Evolutionary conservation across 2,113 vertebrate species (phyloP).

Genomic region (Monopterus albus): DNA sequence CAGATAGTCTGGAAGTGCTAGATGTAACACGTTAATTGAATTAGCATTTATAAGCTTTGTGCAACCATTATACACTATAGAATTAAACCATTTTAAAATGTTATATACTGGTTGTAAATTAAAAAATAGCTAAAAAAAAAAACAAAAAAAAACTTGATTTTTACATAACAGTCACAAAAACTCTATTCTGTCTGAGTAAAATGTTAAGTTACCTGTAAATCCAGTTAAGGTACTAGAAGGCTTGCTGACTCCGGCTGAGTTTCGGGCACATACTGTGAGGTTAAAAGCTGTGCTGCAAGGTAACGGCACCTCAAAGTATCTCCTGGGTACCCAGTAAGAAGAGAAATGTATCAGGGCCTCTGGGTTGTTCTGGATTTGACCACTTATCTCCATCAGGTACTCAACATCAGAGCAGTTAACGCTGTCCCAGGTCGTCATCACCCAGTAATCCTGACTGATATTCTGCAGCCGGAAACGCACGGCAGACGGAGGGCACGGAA

Average conservation of each 20-base stretch:
- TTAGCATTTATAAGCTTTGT: no score
- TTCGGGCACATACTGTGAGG: conserved; percentile 71
- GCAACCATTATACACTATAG: no score
- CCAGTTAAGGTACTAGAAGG: conserved; percentile 57
- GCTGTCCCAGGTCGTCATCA: conserved; percentile 66
- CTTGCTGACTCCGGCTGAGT: conserved; percentile 68
- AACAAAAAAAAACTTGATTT: no score
- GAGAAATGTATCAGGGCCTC: conserved; percentile 57
- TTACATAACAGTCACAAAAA: no score
- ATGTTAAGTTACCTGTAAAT: conserved; percentile 68
- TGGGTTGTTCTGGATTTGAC: conserved; percentile 65
- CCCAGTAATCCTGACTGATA: conserved; percentile 58
- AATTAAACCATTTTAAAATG: no score
- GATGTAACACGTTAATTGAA: no score
- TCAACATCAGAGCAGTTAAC: conserved; percentile 69
- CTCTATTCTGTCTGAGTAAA: no score
- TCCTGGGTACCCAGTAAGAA: conserved; percentile 78
- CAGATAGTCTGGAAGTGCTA: accelerated
- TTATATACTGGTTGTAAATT: no score
- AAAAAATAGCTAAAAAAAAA: no score
- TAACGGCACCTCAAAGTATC: conserved; percentile 79
- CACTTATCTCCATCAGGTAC: conserved; percentile 71
- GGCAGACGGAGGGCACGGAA: conserved; percentile 75
- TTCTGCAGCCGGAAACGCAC: conserved; percentile 51
- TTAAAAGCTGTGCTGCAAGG: conserved; percentile 79